Conservation (phyloP, 37 sponge, comb jelly and placozoan genomes). For the Chondrosia reniformis region DNA sequence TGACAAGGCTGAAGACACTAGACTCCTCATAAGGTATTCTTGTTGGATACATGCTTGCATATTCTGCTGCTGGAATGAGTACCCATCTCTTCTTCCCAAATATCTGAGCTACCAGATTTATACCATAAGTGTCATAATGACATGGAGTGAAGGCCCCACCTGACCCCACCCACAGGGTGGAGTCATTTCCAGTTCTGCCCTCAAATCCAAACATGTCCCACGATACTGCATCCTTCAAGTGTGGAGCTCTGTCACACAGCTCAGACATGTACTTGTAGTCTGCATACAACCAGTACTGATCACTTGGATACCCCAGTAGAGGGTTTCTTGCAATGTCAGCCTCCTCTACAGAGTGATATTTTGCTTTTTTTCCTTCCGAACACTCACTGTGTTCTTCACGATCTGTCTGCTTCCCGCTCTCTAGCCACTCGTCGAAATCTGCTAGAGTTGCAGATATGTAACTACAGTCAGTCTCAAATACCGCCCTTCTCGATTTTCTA, state of each 20-base stretch:
- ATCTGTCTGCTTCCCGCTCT: not conserved
- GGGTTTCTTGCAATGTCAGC: not conserved
- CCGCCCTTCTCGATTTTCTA: not conserved
- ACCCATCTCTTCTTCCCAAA: conserved; percentile 82
- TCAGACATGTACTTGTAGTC: conserved; percentile 86
- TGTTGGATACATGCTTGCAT: conserved; percentile 69
- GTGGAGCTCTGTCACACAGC: conserved; percentile 41
- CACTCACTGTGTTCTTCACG: too few species aligned
- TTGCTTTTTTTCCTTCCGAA: not conserved
- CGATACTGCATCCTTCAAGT: conserved; percentile 38
- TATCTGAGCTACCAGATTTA: conserved; percentile 90
- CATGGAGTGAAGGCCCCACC: conserved; percentile 91
- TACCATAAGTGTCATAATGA: conserved; percentile 95
- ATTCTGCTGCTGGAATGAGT: conserved; percentile 65
- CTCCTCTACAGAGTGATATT: not conserved
- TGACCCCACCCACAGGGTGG: conserved; percentile 88
- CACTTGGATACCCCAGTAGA: conserved; percentile 1
- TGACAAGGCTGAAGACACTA: conserved; percentile 85
- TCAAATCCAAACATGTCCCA: conserved; percentile 82
- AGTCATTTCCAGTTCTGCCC: conserved; percentile 48
- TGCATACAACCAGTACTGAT: conserved; percentile 73
- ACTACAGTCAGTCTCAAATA: conserved; percentile 75
- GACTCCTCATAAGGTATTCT: conserved; percentile 94
- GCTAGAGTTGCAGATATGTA: conserved; percentile 44
- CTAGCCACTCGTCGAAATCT: conserved; percentile 65